phyloP scores from a whole-genome alignment of 2,797 vertebrate species.

The Urocyon cinereoargenteus region DNA sequence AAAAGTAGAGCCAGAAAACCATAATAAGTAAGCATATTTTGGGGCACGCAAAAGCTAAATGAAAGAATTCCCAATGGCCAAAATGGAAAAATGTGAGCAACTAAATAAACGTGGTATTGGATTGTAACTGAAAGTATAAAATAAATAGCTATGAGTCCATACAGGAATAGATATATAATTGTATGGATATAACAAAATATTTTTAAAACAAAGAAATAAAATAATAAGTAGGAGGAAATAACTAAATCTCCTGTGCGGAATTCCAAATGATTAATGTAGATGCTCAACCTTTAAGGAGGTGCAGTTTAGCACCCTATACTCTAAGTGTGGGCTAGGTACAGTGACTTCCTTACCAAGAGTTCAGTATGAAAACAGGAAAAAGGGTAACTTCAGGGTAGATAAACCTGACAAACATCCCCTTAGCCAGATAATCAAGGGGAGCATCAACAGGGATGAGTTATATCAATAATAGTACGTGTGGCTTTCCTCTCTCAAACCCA shows the following conservation, averaged over 20 bases:
- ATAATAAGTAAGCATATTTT: background rate
- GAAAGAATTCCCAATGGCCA: background rate
- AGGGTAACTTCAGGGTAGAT: background rate
- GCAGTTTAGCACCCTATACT: background rate
- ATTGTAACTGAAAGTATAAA: background rate
- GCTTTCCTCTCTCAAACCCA: background rate
- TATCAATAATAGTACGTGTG: background rate
- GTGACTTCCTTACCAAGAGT: background rate
- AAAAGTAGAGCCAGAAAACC: background rate
- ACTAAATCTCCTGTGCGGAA: background rate
- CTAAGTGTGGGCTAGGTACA: background rate
- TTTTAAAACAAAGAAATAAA: background rate
- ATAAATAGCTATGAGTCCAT: background rate
- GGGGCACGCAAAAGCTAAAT: background rate
- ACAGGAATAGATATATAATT: background rate
- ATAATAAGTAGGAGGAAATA: background rate
- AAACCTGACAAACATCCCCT: background rate
- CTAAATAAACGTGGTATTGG: background rate
- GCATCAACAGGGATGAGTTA: background rate
- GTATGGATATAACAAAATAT: background rate
- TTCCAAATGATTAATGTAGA: background rate
- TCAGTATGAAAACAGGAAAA: background rate
- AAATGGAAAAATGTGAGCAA: background rate
- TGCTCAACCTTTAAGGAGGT: background rate
- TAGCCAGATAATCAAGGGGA: background rate